phyloP scores from a whole-genome alignment of 2,888 invertebrate species.

The Neoscelio sp. region DNA sequence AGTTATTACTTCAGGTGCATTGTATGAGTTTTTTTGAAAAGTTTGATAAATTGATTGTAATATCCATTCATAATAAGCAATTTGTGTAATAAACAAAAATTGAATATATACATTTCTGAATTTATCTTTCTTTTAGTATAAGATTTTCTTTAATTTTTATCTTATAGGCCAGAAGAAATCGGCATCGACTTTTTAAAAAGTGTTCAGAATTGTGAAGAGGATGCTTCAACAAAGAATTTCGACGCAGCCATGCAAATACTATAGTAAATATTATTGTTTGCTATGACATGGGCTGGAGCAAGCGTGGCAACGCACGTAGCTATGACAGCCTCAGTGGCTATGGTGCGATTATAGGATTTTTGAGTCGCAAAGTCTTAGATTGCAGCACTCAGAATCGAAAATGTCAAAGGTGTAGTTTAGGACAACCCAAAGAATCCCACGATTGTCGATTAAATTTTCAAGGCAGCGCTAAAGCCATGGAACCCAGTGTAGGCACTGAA shows the following conservation, averaged over 20 bases:
- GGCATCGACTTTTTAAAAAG: slow-evolving; percentile 11
- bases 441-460: slow-evolving; percentile 65
- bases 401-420: slow-evolving; percentile 62
- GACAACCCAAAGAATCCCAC: slow-evolving; percentile 38
- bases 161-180: slow-evolving; percentile 16
- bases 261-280: slow-evolving; percentile 71
- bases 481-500: slow-evolving; percentile 55
- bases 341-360: slow-evolving; percentile 70
- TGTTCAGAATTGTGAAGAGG: slow-evolving; percentile 13
- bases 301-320: slow-evolving; percentile 68
- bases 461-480: slow-evolving; percentile 57
- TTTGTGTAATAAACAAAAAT: not conserved
- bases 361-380: slow-evolving; percentile 71
- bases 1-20: too few relatives aligned
- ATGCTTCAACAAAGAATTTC: slow-evolving; percentile 19
- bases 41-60: not conserved
- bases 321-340: slow-evolving; percentile 72
- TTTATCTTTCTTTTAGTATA: not conserved
- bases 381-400: slow-evolving; percentile 70
- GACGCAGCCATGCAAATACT: slow-evolving; percentile 50
- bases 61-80: not conserved
- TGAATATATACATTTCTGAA: not conserved
- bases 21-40: too few relatives aligned
- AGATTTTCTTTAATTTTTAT: slow-evolving; percentile 3
- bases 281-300: slow-evolving; percentile 72